phyloP scores from a whole-genome alignment of 2,113 vertebrate genomes.

The Charadrius vociferus region DNA sequence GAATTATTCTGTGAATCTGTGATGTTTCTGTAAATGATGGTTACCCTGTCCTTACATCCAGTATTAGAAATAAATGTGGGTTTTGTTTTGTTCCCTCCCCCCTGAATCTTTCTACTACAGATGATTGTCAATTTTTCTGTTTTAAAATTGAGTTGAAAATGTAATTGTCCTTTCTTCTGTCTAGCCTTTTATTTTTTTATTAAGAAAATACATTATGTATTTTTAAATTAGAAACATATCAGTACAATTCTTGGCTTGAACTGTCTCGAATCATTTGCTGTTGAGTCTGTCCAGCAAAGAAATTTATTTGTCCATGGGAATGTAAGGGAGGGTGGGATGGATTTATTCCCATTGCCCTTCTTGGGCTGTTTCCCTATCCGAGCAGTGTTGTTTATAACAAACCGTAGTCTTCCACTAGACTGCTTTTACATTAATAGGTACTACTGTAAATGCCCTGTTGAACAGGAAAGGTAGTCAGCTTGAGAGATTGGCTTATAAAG shows the following conservation, averaged over 20 bases:
- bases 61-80: neutral
- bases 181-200: neutral
- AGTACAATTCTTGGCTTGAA: neutral
- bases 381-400: neutral
- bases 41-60: neutral
- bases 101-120: neutral
- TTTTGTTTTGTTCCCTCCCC: neutral
- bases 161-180: neutral
- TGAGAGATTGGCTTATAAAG: neutral
- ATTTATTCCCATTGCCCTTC: neutral
- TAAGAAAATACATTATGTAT: neutral
- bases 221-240: neutral
- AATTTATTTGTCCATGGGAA: neutral
- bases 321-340: neutral
- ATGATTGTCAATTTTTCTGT: neutral
- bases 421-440: neutral
- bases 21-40: neutral
- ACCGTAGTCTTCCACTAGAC: neutral
- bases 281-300: neutral
- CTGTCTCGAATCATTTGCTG: neutral
- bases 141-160: neutral
- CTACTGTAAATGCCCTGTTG: fast-evolving
- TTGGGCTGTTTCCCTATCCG: neutral
- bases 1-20: neutral
- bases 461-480: neutral